Base-by-base conservation (phyloP, 2,113 vertebrate genomes). In the Oncorhynchus nerka region DNA sequence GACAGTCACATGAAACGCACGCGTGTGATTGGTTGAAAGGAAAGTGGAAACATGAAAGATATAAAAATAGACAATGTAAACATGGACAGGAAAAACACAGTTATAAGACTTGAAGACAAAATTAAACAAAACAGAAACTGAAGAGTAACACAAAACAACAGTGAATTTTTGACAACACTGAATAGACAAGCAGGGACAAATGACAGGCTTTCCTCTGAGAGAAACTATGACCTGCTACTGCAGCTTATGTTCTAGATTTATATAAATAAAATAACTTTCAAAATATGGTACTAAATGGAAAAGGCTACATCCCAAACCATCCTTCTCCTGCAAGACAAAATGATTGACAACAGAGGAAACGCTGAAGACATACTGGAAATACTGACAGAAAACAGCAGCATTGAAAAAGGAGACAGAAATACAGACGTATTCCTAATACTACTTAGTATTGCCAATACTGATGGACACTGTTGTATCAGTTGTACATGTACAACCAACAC, bases 1-100 rank as follows among this genome's bases (percentile, higher is more conserved):
- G 95, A 97, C 94, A 96, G 95, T 94, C 94, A 96, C 95, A 96
- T 96, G 94, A 95, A 94, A 95, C 90, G 94, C 94, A 96, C 93
- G 94, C 92, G 93, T 94, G 95, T 95, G 95, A 97, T 95, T 93
- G 95, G 93, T 95, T 94, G 94, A 96, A 95, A 96, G 94, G 94
- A 95, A 96, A 95, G 93, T 94, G 92, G 93, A 94, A 94, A 95
- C 94, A 95, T 94, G 94, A 88, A 95, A 95, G 94, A 96, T 92
- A 96, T 91, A 95, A 95, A 95, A 95, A 93, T 90, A 95, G 91
- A 93, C 81, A 92, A 94, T 91, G 94, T 94, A 91, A 89, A 95
- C 94, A 95, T 92, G 95, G 90, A 90, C 87, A 94, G 92, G 89
- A 93, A 61, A 87, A 75, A 90, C 85, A 94, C 90, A 93, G 92